Base-by-base conservation (phyloP, 2,113 vertebrate species). In the Narcine bancroftii region DNA sequence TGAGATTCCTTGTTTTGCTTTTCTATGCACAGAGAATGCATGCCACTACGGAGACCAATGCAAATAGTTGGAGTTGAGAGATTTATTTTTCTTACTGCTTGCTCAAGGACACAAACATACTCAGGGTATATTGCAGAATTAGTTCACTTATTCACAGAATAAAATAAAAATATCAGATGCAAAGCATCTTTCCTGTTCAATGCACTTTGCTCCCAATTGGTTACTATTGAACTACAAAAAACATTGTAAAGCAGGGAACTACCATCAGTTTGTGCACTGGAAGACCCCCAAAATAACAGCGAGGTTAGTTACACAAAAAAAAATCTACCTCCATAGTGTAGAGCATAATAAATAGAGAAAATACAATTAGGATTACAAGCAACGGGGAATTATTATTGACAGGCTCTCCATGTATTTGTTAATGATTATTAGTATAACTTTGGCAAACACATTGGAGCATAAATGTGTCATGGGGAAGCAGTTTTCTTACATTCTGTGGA, bases 31-130 rank as follows among this genome's bases (percentile, higher is more conserved):
- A 33, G 36, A 87, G 53, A 87, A 42, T n/a, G 33, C 36, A 60
- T 87, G 29, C n/a, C 33, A 63, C 53, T 85, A 83, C 6, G 11
- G 47, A n/a, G 47, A 63, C 36, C 81, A 60, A 60, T 36, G 15
- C 53, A 19, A n/a, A 53, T 87, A 29, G 56, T 87, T 60, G 36
- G n/a, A 60, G n/a, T 87, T 87, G 81, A 87, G 53, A 87, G 53
- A 83, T 83, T 87, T 21, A 19, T 7, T 17, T 87, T 87, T 87
- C 15, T n/a, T 24, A 39, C 39, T 87, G 33, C 60, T 39, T 60
- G n/a, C 15, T 87, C n/a, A 60, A 60, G 33, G 33, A 53, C 50
- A 56, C 81, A 87, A 60, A 39, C 1, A 87, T 56, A 36, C 36
- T 4, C 33, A 36, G 33, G 21, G 21, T 33, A 56, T 50, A 53